Evolutionary conservation across 2,797 vertebrate species (phyloP), one percentile per base, ranked within the genome.

Genomic region (Coilia nasus): DNA sequence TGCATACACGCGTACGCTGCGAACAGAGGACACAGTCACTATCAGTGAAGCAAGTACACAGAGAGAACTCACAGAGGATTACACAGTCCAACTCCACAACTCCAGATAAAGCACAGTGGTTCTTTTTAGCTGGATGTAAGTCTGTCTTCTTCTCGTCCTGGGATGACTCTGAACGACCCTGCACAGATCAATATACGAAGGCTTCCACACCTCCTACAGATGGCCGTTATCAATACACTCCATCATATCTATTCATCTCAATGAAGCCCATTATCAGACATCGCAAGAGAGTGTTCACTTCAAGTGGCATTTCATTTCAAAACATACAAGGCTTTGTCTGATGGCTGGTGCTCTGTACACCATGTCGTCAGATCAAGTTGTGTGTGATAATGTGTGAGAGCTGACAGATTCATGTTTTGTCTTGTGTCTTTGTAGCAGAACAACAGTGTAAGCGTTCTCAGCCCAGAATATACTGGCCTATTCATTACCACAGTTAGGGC

Each of bases 171-270:
- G 75, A 80, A 15, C 5, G 84, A 50, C 83, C 71, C 50, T 62
- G 35, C 81, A 82, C 56, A 25, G 82, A 87, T 87, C 86, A 83
- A 89, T 89, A 86, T 19, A 44, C 56, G 81, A 50, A 82, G 59
- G 83, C 60, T 19, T 71, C 64, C 46, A 46, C 31, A 44, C 59
- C 60, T 60, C 44, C 71, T 60, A 71, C 64, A 83, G 67, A 84
- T 87, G 44, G 47, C 71, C 57, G 80, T 86, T 71, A 82, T 60
- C 59, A 75, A 17, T 86, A 57, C 47, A 17, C 71, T 81, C 56
- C 31, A 81, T 81, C 80, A 57, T 59, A 83, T 83, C 83, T 83
- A 47, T 85, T 85, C 85, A 88, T 60, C 25, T 21, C 35, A 78
- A 78, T 78, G 31, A 41, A 19, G 31, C 4, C 71, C 71, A 83